A percentile compares a stretch with the other conserved stretches of the same genome.
These are phyloP conservation scores for Folsomia candida DNA, from an alignment of 2,888 invertebrate genomes.

Conservation along the genomic window DNA sequence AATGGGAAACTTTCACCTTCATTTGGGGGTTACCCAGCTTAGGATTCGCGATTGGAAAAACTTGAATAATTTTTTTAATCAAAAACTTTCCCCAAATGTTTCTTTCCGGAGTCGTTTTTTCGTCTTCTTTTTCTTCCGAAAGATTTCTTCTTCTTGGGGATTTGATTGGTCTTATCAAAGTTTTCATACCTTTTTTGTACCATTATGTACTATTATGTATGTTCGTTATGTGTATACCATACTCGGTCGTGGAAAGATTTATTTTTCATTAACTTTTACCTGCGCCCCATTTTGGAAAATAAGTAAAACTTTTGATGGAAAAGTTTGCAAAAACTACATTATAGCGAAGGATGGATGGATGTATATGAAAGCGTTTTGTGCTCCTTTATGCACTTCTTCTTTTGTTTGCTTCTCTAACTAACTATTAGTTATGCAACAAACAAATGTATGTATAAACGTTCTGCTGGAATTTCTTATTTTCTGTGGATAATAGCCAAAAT, in stretches of 20 bases:
- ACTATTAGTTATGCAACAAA: too few relatives aligned
- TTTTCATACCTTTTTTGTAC: slow-evolving; percentile 3
- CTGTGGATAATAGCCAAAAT: too few relatives aligned
- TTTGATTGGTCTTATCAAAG: slow-evolving; percentile 21
- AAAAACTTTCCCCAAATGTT: slow-evolving; percentile 13
- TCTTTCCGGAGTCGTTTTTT: slow-evolving; percentile 1
- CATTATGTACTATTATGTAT: too few relatives aligned
- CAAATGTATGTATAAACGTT: too few relatives aligned
- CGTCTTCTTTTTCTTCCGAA: slow-evolving; percentile 2
- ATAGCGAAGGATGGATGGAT: neutral
- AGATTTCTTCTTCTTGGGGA: slow-evolving; percentile 19
- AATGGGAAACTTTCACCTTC: slow-evolving; percentile 15
- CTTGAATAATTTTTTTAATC: slow-evolving; percentile 23
- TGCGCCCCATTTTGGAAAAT: slow-evolving; percentile 10
- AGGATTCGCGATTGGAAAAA: slow-evolving; percentile 17
- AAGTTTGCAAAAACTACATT: slow-evolving; percentile 14
- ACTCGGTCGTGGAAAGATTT: slow-evolving; percentile 10
- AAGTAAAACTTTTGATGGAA: slow-evolving; percentile 17
- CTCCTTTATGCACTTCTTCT: neutral
- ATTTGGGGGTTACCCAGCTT: slow-evolving; percentile 6
- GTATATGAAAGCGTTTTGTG: too few relatives aligned
- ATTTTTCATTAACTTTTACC: slow-evolving; percentile 20
- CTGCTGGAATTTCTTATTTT: too few relatives aligned
- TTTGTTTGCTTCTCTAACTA: too few relatives aligned
- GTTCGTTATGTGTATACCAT: too few relatives aligned